Evolutionary conservation across 2,797 vertebrate species (phyloP).

Genomic region (Hypotaenidia okinawae): DNA sequence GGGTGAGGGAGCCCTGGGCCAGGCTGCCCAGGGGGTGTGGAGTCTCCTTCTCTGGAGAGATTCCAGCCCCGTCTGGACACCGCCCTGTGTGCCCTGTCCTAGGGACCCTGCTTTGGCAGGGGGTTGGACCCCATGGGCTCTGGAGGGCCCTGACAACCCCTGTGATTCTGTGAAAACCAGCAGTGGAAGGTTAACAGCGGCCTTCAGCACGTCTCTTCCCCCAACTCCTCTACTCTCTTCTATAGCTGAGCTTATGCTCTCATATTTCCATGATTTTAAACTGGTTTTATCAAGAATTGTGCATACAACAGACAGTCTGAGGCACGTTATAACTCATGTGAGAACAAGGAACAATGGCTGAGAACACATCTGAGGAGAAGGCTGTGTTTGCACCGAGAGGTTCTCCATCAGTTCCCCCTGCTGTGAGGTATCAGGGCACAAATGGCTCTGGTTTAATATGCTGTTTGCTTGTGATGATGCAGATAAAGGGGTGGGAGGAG

Average conservation of each 20-base stretch:
- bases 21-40: no score
- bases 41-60: no score
- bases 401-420: background rate
- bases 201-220: background rate
- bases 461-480: background rate
- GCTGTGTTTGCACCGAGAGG: background rate
- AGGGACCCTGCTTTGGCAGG: no score
- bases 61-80: no score
- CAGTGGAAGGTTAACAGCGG: no score
- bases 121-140: no score
- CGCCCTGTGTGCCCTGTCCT: no score
- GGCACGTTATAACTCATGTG: accelerated
- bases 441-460: background rate
- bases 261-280: background rate
- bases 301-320: background rate
- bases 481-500: background rate
- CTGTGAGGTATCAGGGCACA: background rate
- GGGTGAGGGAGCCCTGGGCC: no score
- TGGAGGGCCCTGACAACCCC: no score
- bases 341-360: background rate
- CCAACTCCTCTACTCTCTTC: background rate
- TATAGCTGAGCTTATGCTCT: no score
- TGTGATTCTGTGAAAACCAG: background rate
- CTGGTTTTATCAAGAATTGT: background rate
- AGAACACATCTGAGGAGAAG: accelerated